Percentiles rank a stretch among this genome's conserved stretches.
Evolutionary conservation across 1,140 invertebrate genomes (phyloP).

Genomic region (Littorina saxatilis): DNA sequence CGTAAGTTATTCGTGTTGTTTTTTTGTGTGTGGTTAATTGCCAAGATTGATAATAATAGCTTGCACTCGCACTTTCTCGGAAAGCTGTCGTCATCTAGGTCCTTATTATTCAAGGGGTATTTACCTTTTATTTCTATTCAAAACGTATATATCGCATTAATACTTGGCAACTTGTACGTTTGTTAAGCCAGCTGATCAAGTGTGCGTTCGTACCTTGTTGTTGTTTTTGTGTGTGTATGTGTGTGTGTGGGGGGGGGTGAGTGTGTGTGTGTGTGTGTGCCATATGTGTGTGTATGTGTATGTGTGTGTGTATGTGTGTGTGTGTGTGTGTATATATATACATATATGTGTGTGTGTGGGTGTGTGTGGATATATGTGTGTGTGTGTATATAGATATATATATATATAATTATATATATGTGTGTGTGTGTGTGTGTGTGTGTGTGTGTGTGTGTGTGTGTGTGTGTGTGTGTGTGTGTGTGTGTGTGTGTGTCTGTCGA

Average conservation of each 20-base stretch:
- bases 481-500: background rate
- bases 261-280: constrained; percentile 7
- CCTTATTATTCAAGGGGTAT: too few relatives aligned
- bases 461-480: background rate
- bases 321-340: background rate
- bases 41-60: too few relatives aligned
- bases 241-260: background rate
- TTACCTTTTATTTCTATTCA: too few relatives aligned
- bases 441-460: background rate
- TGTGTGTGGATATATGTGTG: background rate
- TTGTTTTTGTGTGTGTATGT: background rate
- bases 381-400: background rate
- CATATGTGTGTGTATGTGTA: background rate
- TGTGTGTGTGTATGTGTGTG: constrained; percentile 9
- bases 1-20: too few relatives aligned
- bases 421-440: background rate
- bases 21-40: too few relatives aligned
- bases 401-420: background rate
- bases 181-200: background rate
- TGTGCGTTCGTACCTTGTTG: background rate
- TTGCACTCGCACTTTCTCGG: too few relatives aligned
- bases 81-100: too few relatives aligned
- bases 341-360: background rate
- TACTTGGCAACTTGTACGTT: background rate
- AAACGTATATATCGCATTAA: too few relatives aligned